Base-by-base conservation (phyloP, 2,888 invertebrate species). In the Portevinia maculata region DNA sequence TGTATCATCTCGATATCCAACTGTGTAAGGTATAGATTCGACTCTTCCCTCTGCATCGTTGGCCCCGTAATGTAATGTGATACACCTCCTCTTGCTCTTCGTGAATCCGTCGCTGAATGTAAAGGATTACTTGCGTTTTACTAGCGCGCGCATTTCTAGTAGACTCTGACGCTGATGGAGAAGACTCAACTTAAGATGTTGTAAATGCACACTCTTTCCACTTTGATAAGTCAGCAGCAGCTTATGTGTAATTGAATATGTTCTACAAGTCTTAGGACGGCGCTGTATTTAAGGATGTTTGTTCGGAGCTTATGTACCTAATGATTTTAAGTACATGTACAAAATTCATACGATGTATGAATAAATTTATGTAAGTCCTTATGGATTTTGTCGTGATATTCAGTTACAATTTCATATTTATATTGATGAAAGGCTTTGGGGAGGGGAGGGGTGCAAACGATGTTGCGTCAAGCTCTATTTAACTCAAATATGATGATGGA, bases 221-320 rank as follows among this genome's bases (percentile, higher is more conserved):
- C 34, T 59, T 65, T 70, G 75, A 75, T 70, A 81, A 81, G 79
- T 75, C 70, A 70, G 44, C 44, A 44, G 19, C 44, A 46, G 73
- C 79, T 81, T 75, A 81, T 64, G 59, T 75, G 79, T 81, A 83
- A 78, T 83, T 83, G 81, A 83, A 83, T 76, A 78, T 71, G 71
- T 78, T 83, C 60, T 71, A 24, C 24, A 5, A 24, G 24, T 24
- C 24, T 2, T 57, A 71, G 76, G 53, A 64, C 32, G 17, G 19
- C 8, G 44, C 17, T 60, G 71, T 65, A 71, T 65, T 83, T 71
- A 65, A 83, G 71, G 60, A 48, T 76, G 81, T 76, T 76, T 78
- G 65, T 60, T 44, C 44, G 34, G 48, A 13, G 69, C 76, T 70
- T 81, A 75, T 60, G 55, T 75, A n/a, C n/a, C n/a, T n/a, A 64